These are phyloP conservation scores for Euura lappo DNA, from an alignment of 1,140 invertebrate species.

Conservation along the genomic window DNA sequence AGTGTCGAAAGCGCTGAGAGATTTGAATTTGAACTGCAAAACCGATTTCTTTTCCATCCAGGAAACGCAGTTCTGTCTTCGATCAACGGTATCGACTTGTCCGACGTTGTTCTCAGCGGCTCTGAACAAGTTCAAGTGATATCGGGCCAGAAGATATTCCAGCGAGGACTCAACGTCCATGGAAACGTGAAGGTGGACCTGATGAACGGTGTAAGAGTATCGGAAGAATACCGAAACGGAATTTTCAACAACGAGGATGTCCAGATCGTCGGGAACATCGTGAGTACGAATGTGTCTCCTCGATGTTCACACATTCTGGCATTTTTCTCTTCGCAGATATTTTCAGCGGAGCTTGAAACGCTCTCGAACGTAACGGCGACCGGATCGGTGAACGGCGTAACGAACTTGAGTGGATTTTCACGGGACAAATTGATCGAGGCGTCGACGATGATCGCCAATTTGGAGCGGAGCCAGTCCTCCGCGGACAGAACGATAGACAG, in stretches of 20 bases:
- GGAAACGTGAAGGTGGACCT: conserved; percentile 26
- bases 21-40: conserved; percentile 18
- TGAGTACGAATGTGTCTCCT: conserved; percentile 22
- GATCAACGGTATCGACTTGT: conserved; percentile 38
- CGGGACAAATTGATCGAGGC: not conserved
- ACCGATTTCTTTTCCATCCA: conserved; percentile 9
- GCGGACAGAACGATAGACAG: not conserved
- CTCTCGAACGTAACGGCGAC: conserved; percentile 19
- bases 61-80: conserved; percentile 24
- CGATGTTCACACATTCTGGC: conserved; percentile 19
- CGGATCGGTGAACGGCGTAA: conserved; percentile 25
- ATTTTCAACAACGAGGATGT: conserved; percentile 36
- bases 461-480: not conserved
- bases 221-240: conserved; percentile 27
- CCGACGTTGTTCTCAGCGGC: conserved; percentile 35
- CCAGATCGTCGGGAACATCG: conserved; percentile 41
- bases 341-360: conserved; percentile 27
- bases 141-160: conserved; percentile 37
- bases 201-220: conserved; percentile 35
- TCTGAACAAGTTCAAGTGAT: conserved; percentile 32
- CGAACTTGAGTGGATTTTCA: not conserved
- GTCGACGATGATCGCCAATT: not conserved
- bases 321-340: conserved; percentile 28
- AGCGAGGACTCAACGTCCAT: conserved; percentile 29
- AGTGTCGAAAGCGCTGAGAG: not conserved